Evolutionary conservation across 2,797 vertebrate species (phyloP).

Genomic region (Phrynocephalus forsythii): DNA sequence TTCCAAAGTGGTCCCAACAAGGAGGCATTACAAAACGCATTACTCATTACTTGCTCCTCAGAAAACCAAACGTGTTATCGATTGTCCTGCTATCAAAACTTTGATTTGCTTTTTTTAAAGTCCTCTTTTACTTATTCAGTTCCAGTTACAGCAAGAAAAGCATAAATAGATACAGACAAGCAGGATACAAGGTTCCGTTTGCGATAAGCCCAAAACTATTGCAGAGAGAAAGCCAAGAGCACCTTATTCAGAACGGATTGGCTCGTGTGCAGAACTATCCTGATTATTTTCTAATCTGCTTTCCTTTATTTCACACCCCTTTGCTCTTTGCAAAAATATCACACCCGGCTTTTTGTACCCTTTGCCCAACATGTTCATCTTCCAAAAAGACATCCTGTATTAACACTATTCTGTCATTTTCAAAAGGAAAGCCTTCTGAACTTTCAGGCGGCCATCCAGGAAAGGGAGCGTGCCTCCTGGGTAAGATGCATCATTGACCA

Average conservation of each 20-base stretch:
- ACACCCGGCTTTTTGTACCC: not conserved
- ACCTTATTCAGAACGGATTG: too few species aligned
- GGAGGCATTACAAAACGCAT: not conserved
- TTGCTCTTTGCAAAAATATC: not conserved
- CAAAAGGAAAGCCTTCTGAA: not conserved
- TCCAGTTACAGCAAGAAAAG: too few species aligned
- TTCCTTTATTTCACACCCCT: too few species aligned
- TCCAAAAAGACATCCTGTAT: constrained; percentile 7
- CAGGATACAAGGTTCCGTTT: too few species aligned
- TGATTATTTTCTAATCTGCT: not conserved
- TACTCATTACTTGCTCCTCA: not conserved
- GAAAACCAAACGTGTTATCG: not conserved
- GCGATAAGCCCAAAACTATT: too few species aligned
- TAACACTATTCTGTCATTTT: not conserved
- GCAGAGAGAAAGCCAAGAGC: too few species aligned
- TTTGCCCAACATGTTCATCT: constrained; percentile 12
- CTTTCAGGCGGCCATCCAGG: too few species aligned
- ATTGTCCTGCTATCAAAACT: not conserved
- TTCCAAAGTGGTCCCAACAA: not conserved
- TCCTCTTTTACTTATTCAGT: too few species aligned
- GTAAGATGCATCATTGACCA: not conserved
- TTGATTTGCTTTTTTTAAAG: too few species aligned
- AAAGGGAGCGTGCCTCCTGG: not conserved
- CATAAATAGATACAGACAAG: too few species aligned
- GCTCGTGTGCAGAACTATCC: not conserved